These are phyloP conservation scores for Cyclopterus lumpus DNA, from an alignment of 2,797 vertebrate genomes.

Conservation along the genomic window DNA sequence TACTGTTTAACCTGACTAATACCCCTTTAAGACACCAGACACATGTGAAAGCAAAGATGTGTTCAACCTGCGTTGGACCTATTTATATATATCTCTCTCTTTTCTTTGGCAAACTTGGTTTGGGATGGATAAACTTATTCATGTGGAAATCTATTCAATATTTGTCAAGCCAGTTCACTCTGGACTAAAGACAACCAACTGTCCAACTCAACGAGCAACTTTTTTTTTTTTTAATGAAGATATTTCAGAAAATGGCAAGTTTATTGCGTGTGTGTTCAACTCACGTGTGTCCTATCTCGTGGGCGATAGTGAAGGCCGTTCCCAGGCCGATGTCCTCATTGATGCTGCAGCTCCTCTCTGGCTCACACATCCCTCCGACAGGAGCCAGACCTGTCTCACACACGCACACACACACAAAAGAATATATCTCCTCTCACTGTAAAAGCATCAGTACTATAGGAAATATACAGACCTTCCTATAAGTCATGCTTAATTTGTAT, in stretches of 20 bases:
- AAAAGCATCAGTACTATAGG: background rate
- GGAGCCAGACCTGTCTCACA: conserved; percentile 90
- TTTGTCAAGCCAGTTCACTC: background rate
- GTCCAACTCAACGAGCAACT: background rate
- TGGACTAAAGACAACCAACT: background rate
- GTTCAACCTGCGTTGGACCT: background rate
- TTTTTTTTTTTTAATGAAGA: no score
- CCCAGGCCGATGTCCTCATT: conserved; percentile 98
- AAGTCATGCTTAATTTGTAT: background rate
- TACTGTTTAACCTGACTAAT: background rate
- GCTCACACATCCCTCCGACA: conserved; percentile 97
- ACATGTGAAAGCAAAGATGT: no score
- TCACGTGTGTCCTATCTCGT: conserved; percentile 99
- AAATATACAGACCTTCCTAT: background rate
- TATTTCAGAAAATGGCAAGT: background rate
- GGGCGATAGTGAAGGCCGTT: conserved; percentile 97
- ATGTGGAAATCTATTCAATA: background rate
- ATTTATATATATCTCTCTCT: no score
- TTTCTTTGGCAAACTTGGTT: background rate
- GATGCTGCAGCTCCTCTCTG: conserved; percentile 97
- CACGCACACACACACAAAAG: conserved; percentile 44
- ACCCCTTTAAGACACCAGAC: background rate
- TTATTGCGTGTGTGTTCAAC: conserved; percentile 53
- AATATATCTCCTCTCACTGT: background rate
- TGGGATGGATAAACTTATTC: background rate